Evolutionary conservation across 2,888 invertebrate genomes (phyloP), one percentile per base, ranked within the genome.

Genomic region (Tolmerus cingulatus): DNA sequence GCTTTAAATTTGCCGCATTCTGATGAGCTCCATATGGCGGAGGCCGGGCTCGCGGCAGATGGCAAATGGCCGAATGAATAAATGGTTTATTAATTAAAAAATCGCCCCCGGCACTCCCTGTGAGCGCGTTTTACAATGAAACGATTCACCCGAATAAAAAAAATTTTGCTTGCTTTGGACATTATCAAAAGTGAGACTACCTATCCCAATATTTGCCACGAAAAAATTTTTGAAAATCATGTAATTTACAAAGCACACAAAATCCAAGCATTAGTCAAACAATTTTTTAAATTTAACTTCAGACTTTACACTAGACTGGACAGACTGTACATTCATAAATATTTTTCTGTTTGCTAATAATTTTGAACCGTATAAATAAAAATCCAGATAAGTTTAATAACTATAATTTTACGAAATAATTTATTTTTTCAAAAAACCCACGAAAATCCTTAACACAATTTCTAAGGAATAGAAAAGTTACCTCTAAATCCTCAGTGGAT

Each of bases 71-170:
- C 37, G 66, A 37, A 82, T 82, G 66, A 19, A 82, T 82, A 57
- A 82, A 82, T 82, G 82, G 57, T 82, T 82, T 82, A 82, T 82
- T 82, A 82, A 82, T 82, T 82, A 82, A 82, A 66, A 37, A 82
- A 37, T 19, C 40, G 43, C 40, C n/a, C 76, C n/a, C 76, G 76
- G 76, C 34, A 30, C 76, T 34, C 16, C 27, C 7, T 66, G 23
- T 9, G 57, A 23, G 9, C 9, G n/a, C 27, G 23, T 4, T 66
- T 66, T 66, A 66, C 27, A 66, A 66, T n/a, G 12, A 66, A 66
- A 23, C 9, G 27, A 66, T 27, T 8, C 66, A 51, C 51, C 0
- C 14, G 43, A 16, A 46, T 4, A 16, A 46, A 46, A 14, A 8
- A 46, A 16, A 51, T n/a, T 5, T 19, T 51, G 51, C 5, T 19